These are phyloP conservation scores for Alouatta palliata DNA, from an alignment of 2,113 vertebrate genomes.

Conservation along the genomic window DNA sequence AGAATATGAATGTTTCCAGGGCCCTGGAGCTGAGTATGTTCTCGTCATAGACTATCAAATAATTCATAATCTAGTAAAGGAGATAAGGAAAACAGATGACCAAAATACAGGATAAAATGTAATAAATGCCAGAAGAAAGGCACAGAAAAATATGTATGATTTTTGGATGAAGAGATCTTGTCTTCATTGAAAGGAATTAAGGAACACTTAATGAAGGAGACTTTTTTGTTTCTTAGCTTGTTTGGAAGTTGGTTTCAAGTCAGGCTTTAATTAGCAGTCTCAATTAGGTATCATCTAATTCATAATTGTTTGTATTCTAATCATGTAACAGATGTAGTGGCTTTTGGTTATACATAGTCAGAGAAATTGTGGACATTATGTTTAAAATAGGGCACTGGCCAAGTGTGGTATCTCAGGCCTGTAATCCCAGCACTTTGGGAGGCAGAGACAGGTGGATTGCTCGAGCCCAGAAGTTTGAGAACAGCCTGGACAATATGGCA, in stretches of 20 bases:
- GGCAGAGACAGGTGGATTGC: too few species aligned
- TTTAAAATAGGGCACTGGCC: slow-evolving; percentile 1
- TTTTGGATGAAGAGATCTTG: not conserved
- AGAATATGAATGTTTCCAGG: not conserved
- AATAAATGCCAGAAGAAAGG: not conserved
- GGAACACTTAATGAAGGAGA: not conserved
- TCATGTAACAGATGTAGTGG: not conserved
- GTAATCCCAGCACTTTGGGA: too few species aligned
- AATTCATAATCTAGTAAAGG: not conserved
- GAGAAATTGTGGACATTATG: slow-evolving; percentile 4
- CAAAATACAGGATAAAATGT: not conserved
- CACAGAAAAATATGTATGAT: not conserved
- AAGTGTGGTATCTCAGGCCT: too few species aligned
- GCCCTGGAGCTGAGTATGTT: not conserved
- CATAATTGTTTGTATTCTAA: not conserved
- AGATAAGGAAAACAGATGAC: not conserved
- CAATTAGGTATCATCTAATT: slow-evolving; percentile 13
- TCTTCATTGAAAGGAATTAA: slow-evolving; percentile 18
- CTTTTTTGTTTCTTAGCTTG: slow-evolving; percentile 21
- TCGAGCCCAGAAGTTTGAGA: too few species aligned
- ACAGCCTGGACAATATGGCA: too few species aligned
- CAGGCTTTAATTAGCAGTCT: not conserved
- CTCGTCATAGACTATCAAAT: not conserved
- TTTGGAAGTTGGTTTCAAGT: slow-evolving; percentile 43
- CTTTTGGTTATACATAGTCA: not conserved